Evolutionary conservation across 2,888 invertebrate genomes (phyloP).

Genomic region (Cephalotes varians): DNA sequence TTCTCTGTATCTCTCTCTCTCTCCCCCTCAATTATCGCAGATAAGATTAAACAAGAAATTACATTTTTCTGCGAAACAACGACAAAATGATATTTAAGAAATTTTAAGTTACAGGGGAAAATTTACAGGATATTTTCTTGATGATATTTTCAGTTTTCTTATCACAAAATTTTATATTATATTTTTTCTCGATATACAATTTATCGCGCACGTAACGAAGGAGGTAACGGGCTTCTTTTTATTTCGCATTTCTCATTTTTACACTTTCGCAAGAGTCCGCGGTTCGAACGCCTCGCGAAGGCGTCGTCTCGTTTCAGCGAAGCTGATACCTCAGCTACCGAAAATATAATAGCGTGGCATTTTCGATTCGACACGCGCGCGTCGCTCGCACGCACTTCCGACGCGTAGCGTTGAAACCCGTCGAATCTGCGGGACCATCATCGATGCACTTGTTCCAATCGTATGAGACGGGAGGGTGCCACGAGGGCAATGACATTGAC

Average conservation of each 20-base stretch:
- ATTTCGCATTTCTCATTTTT: background rate
- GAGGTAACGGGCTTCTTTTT: background rate
- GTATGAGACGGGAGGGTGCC: background rate
- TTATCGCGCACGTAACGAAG: background rate
- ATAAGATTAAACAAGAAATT: background rate
- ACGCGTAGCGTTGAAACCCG: background rate
- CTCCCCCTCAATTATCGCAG: background rate
- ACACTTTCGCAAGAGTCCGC: background rate
- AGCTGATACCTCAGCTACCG: background rate
- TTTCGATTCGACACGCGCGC: background rate
- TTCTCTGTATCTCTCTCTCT: no score
- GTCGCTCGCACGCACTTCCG: background rate
- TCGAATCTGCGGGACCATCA: conserved; percentile 2
- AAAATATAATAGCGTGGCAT: background rate
- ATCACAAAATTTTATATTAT: background rate
- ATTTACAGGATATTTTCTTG: background rate
- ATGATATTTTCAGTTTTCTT: background rate
- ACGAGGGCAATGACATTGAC: conserved; percentile 70
- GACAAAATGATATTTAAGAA: background rate
- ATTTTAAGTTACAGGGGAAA: background rate
- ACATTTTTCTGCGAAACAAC: background rate
- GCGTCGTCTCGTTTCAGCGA: background rate
- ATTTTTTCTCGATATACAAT: background rate
- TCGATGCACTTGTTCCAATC: conserved; percentile 13
- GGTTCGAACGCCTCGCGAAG: background rate